A percentile compares a stretch with the other conserved stretches of the same genome.
Evolutionary conservation across 30 jellyfish, hydroid and myxozoan species (phyloP).

Genomic region (Nemopilema nomurai): DNA sequence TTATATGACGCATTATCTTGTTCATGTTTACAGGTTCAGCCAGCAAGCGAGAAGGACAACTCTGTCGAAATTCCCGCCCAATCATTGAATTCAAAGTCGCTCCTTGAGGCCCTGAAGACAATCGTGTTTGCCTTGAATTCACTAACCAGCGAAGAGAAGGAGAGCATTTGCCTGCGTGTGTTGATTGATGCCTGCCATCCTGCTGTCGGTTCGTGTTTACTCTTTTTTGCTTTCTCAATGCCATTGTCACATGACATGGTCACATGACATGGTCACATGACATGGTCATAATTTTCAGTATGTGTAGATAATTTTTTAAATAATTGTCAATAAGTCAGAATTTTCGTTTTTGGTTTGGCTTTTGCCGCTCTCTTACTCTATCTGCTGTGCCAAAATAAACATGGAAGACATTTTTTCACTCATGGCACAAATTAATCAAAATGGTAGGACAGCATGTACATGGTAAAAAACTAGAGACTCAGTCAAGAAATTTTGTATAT

Average conservation of each 20-base stretch:
- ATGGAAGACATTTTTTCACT: too few species aligned
- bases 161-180: constrained; percentile 13
- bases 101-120: constrained; percentile 21
- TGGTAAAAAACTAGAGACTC: too few species aligned
- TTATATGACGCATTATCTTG: neutral
- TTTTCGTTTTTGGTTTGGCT: too few species aligned
- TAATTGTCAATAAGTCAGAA: too few species aligned
- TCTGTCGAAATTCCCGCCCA: neutral
- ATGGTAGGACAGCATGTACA: too few species aligned
- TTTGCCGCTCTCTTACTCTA: too few species aligned
- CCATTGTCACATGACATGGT: neutral
- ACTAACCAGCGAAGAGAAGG: constrained; percentile 27
- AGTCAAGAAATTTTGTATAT: too few species aligned
- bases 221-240: neutral
- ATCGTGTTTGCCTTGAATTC: constrained; percentile 21
- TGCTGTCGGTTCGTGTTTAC: constrained; percentile 24
- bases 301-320: too few species aligned
- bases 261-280: too few species aligned
- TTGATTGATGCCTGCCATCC: constrained; percentile 76
- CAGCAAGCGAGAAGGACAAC: neutral
- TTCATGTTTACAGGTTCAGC: neutral
- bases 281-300: too few species aligned
- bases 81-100: constrained; percentile 6
- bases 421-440: too few species aligned
- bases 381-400: too few species aligned